Conservation (phyloP, 1,140 invertebrate genomes). For the Diabrotica virgifera region DNA sequence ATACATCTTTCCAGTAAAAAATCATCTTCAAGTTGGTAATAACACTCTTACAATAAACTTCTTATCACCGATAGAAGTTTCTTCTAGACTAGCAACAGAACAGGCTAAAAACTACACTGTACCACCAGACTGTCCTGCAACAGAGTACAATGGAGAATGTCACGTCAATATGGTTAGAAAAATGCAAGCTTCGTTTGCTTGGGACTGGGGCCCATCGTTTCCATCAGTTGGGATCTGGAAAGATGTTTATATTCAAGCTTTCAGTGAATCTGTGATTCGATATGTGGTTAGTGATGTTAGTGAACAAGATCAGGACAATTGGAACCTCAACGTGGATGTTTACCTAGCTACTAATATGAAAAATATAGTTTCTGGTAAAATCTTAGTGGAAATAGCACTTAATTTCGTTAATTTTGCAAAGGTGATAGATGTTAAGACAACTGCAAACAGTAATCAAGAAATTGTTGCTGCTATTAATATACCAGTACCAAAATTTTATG, state of each 20-base stretch:
- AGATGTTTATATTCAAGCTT: conserved; percentile 54
- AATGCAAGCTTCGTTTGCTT: conserved; percentile 94
- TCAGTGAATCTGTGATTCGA: conserved; percentile 50
- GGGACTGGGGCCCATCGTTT: conserved; percentile 99
- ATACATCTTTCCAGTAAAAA: conserved; percentile 75
- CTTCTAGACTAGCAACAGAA: conserved; percentile 56
- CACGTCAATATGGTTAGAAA: conserved; percentile 93
- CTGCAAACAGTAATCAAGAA: conserved; percentile 21
- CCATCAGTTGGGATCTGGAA: conserved; percentile 74
- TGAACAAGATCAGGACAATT: conserved; percentile 40
- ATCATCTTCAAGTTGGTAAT: conserved; percentile 45
- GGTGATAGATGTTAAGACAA: conserved; percentile 24
- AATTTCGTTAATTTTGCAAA: conserved; percentile 21
- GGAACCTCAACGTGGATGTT: conserved; percentile 48
- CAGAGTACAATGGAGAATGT: conserved; percentile 86
- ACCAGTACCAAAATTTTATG: conserved; percentile 39
- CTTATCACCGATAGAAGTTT: conserved; percentile 70
- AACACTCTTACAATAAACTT: conserved; percentile 73
- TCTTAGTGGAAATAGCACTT: conserved; percentile 22
- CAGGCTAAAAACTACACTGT: conserved; percentile 62
- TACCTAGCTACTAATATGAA: conserved; percentile 33
- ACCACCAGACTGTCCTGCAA: conserved; percentile 75
- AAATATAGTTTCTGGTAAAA: conserved; percentile 19
- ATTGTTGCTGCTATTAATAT: conserved; percentile 29
- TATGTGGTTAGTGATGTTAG: conserved; percentile 50